These are phyloP conservation scores for Balanococcus diminutus DNA, from an alignment of 2,888 invertebrate species.

Conservation along the genomic window DNA sequence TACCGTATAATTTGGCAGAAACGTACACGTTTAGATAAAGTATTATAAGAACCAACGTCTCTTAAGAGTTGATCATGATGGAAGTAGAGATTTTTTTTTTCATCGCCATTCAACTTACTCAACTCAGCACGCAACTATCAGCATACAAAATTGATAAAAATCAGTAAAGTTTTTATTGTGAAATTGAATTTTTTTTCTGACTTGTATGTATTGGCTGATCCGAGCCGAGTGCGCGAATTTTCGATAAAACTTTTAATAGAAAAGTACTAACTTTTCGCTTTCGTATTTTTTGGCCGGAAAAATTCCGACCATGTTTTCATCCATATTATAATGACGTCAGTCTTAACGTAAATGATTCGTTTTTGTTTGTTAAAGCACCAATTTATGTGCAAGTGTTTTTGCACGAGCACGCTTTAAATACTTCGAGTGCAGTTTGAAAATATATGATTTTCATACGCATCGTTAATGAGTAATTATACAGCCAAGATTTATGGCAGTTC, in stretches of 20 bases:
- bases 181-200: constrained; percentile 33
- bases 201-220: constrained; percentile 1
- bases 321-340: constrained; percentile 34
- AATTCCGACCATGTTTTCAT: constrained; percentile 32
- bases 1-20: constrained; percentile 6
- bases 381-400: neutral
- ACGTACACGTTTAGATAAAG: constrained; percentile 26
- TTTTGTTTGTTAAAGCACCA: constrained; percentile 5
- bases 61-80: constrained; percentile 29
- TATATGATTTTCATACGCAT: neutral
- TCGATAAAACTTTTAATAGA: constrained; percentile 44
- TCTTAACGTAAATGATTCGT: constrained; percentile 32
- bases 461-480: neutral
- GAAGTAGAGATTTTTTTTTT: constrained; percentile 25
- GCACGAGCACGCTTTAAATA: neutral
- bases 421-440: constrained; percentile 8
- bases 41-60: neutral
- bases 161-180: constrained; percentile 31
- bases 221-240: neutral
- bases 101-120: constrained; percentile 30
- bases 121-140: constrained; percentile 36
- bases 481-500: neutral
- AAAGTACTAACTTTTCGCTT: constrained; percentile 36
- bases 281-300: constrained; percentile 15
- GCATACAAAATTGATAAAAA: constrained; percentile 43